Base-by-base conservation (phyloP, 2,888 invertebrate species). In the Eristalinus aeneus region DNA sequence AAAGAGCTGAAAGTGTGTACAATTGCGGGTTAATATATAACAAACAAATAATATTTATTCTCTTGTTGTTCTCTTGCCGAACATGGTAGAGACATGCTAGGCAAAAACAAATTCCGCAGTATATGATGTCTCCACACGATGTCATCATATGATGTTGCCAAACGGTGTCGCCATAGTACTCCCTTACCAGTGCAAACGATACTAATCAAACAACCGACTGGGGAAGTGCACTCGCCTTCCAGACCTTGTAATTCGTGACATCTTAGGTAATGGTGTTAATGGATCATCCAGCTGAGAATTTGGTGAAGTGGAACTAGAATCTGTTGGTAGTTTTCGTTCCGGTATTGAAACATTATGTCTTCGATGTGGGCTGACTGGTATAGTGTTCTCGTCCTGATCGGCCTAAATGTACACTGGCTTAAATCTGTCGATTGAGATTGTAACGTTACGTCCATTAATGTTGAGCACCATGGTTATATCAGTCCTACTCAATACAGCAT, bases 351-450 rank as follows among this genome's bases (percentile, higher is more conserved):
- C 12, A 20, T 5, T 54, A 12, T 54, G 11, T 54, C 22, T 54
- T 20, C 54, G 22, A 22, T 22, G 54, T 54, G 3, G 12, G 5
- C 54, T 54, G 54, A 54, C 54, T 54, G 54, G 54, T 54, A 22
- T 54, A 54, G 54, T 54, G 54, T 54, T 12, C 22, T 54, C 22
- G 10, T 54, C 22, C 22, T 54, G 54, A 54, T 22, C 54, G 20
- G 20, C 54, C 11, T 22, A 54, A 54, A 54, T 61, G 61, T 61
- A 65, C n/a, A 36, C 74, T 54, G 74, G 46, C 11, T 74, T 74
- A 1, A 74, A 2, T 53, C 65, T 31, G 31, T 56, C 46, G 20
- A 65, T 65, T 46, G 74, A 74, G 27, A 74, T 34, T 54, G 54
- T 54, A 54, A 54, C 22, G 54, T 54, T 54, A 54, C 1, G 32